phyloP scores from a whole-genome alignment of 2,888 invertebrate species.

The Microctonus brassicae region DNA sequence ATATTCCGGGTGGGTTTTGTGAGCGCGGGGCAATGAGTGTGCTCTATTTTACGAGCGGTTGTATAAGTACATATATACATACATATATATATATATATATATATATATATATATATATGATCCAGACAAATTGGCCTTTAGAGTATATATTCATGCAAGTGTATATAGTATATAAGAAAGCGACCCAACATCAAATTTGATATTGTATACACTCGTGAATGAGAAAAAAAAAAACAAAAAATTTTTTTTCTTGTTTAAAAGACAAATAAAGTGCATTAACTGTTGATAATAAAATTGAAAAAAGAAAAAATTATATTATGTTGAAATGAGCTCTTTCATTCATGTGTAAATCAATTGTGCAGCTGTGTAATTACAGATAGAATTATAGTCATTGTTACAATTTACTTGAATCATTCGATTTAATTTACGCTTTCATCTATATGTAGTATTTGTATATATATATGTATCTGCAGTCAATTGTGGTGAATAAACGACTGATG shows the following conservation, averaged over 20 bases:
- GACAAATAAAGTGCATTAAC: too few species aligned
- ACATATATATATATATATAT: too few species aligned
- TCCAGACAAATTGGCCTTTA: constrained; percentile 60
- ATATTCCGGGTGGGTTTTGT: constrained; percentile 53
- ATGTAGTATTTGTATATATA: too few species aligned
- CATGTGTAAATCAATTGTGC: constrained; percentile 5
- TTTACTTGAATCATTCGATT: neutral
- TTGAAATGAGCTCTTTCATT: neutral
- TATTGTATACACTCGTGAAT: neutral
- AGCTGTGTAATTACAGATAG: neutral
- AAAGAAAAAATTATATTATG: neutral
- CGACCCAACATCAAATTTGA: neutral
- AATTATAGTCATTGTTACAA: neutral
- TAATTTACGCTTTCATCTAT: neutral
- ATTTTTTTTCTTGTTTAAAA: too few species aligned
- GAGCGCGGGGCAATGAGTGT: constrained; percentile 43
- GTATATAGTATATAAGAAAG: neutral
- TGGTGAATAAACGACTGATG: constrained; percentile 16
- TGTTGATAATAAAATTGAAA: neutral
- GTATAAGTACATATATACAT: too few species aligned
- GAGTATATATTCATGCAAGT: constrained; percentile 26
- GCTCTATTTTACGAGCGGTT: constrained; percentile 61
- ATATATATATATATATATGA: too few species aligned
- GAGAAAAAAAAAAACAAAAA: neutral
- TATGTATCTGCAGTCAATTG: constrained; percentile 22